Percentiles rank a stretch among this genome's conserved stretches.
Conservation (phyloP, 2,113 vertebrate species). For the Lutjanus erythropterus region DNA sequence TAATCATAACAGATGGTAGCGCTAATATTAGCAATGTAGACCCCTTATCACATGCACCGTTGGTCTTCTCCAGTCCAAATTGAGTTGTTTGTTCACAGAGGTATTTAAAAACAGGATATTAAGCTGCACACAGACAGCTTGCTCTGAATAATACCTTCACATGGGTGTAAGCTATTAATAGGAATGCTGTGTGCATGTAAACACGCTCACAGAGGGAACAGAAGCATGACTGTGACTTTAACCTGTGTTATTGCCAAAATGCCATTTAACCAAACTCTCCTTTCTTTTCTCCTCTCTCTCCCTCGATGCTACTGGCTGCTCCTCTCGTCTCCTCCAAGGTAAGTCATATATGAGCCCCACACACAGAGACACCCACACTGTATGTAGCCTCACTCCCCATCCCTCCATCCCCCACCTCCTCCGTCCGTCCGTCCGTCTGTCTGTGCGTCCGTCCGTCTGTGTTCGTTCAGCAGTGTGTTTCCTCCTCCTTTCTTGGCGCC, state of each 20-base stretch:
- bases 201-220: slow-evolving; percentile 34
- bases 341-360: slow-evolving; percentile 75
- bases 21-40: not conserved
- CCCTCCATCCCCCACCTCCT: slow-evolving; percentile 49
- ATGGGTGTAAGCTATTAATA: slow-evolving; percentile 5
- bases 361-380: slow-evolving; percentile 25
- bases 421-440: slow-evolving; percentile 42
- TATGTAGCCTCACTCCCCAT: slow-evolving; percentile 39
- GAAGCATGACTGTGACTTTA: slow-evolving; percentile 18
- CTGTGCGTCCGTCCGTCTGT: slow-evolving; percentile 67
- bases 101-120: slow-evolving; percentile 29
- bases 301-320: slow-evolving; percentile 73
- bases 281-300: slow-evolving; percentile 47
- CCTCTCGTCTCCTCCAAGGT: slow-evolving; percentile 83
- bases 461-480: slow-evolving; percentile 83
- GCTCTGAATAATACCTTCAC: slow-evolving; percentile 49
- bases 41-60: slow-evolving; percentile 25
- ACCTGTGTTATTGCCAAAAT: slow-evolving; percentile 27
- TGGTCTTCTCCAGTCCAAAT: not conserved
- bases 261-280: slow-evolving; percentile 80
- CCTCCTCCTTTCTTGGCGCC: slow-evolving; percentile 77
- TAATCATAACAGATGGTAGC: too few relatives aligned
- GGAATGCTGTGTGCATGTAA: slow-evolving; percentile 62
- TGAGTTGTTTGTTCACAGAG: not conserved
- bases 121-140: slow-evolving; percentile 42